phyloP scores from a whole-genome alignment of 2,797 vertebrate species.

The Rhincodon typus region DNA sequence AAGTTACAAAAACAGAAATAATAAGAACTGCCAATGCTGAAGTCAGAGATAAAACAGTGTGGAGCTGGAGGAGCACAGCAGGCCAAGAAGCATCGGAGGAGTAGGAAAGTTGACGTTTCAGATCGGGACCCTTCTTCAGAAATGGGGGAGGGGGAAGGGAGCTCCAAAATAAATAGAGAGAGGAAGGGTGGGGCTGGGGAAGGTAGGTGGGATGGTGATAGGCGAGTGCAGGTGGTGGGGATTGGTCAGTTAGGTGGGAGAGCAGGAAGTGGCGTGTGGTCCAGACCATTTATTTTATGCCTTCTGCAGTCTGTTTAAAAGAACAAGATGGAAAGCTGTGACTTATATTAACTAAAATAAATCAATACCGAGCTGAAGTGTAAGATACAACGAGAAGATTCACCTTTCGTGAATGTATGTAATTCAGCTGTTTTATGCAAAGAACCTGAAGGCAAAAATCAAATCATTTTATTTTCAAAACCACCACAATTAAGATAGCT shows the following conservation, averaged over 20 bases:
- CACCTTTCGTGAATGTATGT: conserved; percentile 3
- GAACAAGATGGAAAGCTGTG: background rate
- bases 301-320: background rate
- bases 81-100: too few species aligned
- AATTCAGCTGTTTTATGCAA: background rate
- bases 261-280: background rate
- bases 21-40: too few species aligned
- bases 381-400: background rate
- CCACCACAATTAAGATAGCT: background rate
- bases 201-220: too few species aligned
- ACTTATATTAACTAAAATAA: background rate
- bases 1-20: background rate
- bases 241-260: too few species aligned
- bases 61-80: too few species aligned
- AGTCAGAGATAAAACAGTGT: too few species aligned
- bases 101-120: too few species aligned
- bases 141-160: too few species aligned
- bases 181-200: too few species aligned
- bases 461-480: conserved; percentile 14
- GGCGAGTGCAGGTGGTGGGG: too few species aligned
- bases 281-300: background rate
- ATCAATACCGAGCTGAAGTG: background rate
- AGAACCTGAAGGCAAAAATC: background rate
- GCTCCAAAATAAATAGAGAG: too few species aligned
- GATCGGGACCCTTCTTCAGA: too few species aligned